phyloP scores from a whole-genome alignment of 1,140 invertebrate genomes.

The Drosophila virilis region DNA sequence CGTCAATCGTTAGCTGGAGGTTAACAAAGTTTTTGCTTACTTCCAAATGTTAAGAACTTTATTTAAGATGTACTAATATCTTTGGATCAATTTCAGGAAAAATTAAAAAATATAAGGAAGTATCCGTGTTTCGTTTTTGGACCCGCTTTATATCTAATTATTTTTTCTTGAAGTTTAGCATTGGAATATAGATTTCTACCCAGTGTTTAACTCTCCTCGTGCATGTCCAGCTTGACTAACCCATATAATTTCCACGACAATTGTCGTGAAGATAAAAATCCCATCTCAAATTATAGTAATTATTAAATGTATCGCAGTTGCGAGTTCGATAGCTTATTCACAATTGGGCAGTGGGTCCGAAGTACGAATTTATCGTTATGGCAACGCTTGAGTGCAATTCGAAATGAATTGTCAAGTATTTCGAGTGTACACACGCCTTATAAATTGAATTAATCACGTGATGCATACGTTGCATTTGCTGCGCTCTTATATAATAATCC shows the following conservation, averaged over 20 bases:
- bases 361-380: conserved; percentile 10
- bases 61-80: no score
- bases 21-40: no score
- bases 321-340: background rate
- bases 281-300: conserved; percentile 5
- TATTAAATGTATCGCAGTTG: conserved; percentile 8
- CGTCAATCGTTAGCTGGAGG: no score
- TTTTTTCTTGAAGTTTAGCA: no score
- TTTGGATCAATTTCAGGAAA: no score
- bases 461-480: conserved; percentile 38
- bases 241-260: background rate
- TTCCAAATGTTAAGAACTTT: no score
- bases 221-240: background rate
- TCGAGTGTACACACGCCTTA: conserved; percentile 9
- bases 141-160: no score
- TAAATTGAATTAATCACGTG: conserved; percentile 37
- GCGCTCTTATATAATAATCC: conserved; percentile 28
- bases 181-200: background rate
- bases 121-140: no score
- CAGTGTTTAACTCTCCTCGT: no score
- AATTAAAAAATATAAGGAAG: no score
- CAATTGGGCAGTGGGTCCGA: conserved; percentile 13
- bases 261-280: conserved; percentile 1
- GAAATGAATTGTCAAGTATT: conserved; percentile 26
- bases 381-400: conserved; percentile 33